phyloP scores from a whole-genome alignment of 2,797 vertebrate species.

The Merluccius polli region DNA sequence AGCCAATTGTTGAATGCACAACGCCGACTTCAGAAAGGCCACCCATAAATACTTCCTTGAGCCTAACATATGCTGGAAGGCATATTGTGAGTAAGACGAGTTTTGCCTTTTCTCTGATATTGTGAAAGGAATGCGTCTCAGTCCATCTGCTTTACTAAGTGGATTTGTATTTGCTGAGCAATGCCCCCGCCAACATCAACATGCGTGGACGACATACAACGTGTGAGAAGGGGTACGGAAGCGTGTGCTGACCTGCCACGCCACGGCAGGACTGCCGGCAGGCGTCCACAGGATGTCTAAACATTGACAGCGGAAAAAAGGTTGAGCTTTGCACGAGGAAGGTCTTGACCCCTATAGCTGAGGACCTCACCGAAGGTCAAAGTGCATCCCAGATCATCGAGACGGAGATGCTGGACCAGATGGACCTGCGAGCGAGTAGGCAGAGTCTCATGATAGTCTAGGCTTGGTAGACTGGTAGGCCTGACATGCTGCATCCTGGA shows the following conservation, averaged over 20 bases:
- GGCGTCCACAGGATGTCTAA: background rate
- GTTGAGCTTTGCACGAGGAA: constrained; percentile 19
- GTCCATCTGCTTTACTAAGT: constrained; percentile 14
- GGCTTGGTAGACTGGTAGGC: background rate
- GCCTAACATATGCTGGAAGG: constrained; percentile 49
- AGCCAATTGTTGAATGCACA: constrained; percentile 43
- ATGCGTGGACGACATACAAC: constrained; percentile 16
- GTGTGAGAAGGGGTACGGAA: constrained; percentile 15
- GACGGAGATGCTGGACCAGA: background rate
- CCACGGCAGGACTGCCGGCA: constrained; percentile 18
- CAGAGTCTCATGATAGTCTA: background rate
- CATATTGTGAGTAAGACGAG: constrained; percentile 34
- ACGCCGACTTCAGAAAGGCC: constrained; percentile 29
- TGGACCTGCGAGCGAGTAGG: background rate
- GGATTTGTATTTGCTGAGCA: constrained; percentile 1
- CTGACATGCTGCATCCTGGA: background rate
- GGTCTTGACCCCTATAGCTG: constrained; percentile 17
- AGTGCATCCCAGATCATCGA: constrained; percentile 4
- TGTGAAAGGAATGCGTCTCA: constrained; percentile 1
- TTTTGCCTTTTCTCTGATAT: background rate
- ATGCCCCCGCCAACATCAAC: constrained; percentile 2
- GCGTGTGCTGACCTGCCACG: constrained; percentile 47
- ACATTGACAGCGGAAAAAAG: background rate
- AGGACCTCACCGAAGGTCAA: constrained; percentile 7
- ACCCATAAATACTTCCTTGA: constrained; percentile 49